Evolutionary conservation across 1,140 invertebrate genomes (phyloP).

Genomic region (Drosophila burlai): DNA sequence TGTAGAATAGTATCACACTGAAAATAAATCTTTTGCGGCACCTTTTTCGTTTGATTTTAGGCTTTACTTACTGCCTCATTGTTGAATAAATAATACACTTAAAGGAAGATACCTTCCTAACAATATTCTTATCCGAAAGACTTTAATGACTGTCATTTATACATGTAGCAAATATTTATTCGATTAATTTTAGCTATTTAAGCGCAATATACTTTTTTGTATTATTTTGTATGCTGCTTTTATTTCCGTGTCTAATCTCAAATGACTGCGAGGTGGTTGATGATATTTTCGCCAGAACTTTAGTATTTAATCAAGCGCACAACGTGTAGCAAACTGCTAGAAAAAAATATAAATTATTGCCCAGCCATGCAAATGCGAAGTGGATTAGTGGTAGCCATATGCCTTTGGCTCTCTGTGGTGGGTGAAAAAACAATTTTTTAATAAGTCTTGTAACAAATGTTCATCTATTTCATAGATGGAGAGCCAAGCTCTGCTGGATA

Average conservation of each 20-base stretch:
- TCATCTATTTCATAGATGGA: slow-evolving; percentile 15
- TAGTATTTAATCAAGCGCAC: slow-evolving; percentile 59
- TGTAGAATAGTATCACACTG: slow-evolving; percentile 12
- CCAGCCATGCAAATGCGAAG: slow-evolving; percentile 15
- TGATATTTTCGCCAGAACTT: slow-evolving; percentile 51
- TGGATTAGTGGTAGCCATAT: slow-evolving; percentile 20
- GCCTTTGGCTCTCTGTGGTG: slow-evolving; percentile 34
- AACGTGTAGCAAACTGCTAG: slow-evolving; percentile 37
- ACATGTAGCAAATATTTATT: background rate
- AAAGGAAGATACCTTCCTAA: too few species aligned
- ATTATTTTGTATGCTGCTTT: slow-evolving; percentile 1
- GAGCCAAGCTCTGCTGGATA: slow-evolving; percentile 23
- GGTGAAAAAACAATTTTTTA: background rate
- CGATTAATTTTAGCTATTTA: background rate
- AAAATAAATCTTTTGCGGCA: background rate
- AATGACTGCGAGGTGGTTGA: slow-evolving; percentile 14
- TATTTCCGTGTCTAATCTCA: slow-evolving; percentile 9
- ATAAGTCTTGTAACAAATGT: background rate
- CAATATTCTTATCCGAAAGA: background rate
- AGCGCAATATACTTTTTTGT: background rate
- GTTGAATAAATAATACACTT: too few species aligned
- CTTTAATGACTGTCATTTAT: background rate
- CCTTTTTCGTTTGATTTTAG: background rate
- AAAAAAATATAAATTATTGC: background rate
- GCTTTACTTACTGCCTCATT: background rate